phyloP scores from a whole-genome alignment of 2,113 vertebrate species.

The Strix uralensis region DNA sequence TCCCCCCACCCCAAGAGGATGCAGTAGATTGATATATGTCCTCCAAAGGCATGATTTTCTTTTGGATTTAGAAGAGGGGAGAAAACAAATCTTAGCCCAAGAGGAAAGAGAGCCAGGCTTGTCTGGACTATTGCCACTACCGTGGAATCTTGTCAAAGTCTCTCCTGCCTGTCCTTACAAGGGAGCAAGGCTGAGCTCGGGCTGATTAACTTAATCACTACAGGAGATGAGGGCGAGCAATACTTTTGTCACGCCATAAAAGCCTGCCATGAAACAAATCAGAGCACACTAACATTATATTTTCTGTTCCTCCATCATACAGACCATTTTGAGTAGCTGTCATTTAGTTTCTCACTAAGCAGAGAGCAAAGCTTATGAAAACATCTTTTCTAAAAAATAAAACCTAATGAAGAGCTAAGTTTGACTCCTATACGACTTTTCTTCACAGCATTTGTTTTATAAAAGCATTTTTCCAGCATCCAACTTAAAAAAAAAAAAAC shows the following conservation, averaged over 20 bases:
- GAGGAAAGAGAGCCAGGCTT: not conserved
- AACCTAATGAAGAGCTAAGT: not conserved
- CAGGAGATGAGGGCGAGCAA: not conserved
- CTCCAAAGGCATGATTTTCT: not conserved
- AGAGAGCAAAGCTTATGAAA: not conserved
- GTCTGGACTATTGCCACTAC: constrained; percentile 18
- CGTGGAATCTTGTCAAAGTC: constrained; percentile 26
- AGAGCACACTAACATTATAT: not conserved
- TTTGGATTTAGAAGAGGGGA: not conserved
- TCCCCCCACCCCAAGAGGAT: not conserved
- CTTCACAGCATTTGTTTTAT: not conserved
- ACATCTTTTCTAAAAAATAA: not conserved
- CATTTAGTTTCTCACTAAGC: not conserved
- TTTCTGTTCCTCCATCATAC: not conserved
- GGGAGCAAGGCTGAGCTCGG: constrained; percentile 19
- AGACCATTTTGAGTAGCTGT: not conserved
- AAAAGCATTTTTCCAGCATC: not conserved
- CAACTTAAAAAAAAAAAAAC: not conserved
- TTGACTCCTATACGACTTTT: not conserved
- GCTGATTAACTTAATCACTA: constrained; percentile 35
- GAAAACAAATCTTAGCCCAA: constrained; percentile 28
- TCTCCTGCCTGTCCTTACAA: constrained; percentile 46
- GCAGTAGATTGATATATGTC: not conserved
- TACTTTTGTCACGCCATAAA: constrained; percentile 7
- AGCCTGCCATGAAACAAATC: not conserved